Conservation (phyloP, 2,888 invertebrate genomes). For the Argyra leucocephala region DNA sequence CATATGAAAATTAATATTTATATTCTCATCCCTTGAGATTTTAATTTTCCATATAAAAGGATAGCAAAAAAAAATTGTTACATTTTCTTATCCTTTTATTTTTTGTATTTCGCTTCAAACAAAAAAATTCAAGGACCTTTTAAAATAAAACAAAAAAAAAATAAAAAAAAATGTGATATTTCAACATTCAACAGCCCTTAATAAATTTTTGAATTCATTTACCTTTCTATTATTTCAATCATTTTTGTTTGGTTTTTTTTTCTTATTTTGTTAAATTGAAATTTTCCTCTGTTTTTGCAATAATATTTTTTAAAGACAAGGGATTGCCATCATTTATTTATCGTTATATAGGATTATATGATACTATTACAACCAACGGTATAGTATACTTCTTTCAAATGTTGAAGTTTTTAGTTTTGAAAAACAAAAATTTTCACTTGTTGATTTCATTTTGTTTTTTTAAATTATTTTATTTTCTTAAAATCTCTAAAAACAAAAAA, state of each 20-base stretch:
- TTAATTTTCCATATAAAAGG: constrained; percentile 15
- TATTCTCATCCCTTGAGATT: too few species aligned
- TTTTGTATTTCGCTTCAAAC: not conserved
- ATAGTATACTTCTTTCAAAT: too few species aligned
- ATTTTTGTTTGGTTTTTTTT: not conserved
- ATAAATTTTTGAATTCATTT: not conserved
- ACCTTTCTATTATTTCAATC: not conserved
- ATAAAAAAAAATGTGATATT: not conserved
- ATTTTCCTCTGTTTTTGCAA: not conserved
- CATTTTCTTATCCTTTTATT: constrained; percentile 19
- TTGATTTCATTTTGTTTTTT: too few species aligned
- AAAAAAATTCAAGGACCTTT: not conserved
- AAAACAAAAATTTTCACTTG: too few species aligned
- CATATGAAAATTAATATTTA: too few species aligned
- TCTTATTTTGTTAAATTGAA: not conserved
- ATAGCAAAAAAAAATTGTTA: constrained; percentile 20
- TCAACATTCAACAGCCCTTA: not conserved
- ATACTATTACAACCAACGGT: too few species aligned
- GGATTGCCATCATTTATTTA: not conserved
- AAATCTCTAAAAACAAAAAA: too few species aligned
- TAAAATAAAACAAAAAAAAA: not conserved
- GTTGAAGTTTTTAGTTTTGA: too few species aligned
- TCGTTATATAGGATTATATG: too few species aligned
- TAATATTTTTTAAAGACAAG: not conserved
- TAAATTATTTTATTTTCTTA: too few species aligned